Evolutionary conservation across 2,797 vertebrate genomes (phyloP).

Genomic region (Thalassophryne amazonica): DNA sequence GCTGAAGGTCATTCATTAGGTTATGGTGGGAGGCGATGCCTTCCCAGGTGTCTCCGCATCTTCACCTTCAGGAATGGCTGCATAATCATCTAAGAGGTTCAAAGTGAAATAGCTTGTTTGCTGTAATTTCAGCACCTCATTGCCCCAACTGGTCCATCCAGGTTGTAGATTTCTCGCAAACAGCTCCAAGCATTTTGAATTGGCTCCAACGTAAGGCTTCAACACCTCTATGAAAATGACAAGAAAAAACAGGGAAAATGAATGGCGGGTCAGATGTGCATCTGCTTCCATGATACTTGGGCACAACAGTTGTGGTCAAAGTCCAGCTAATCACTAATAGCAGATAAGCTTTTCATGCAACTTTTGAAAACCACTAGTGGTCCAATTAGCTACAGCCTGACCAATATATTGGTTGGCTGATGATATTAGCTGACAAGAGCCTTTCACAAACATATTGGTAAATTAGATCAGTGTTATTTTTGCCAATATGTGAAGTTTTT

Average conservation of each 20-base stretch:
- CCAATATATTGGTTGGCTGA: no score
- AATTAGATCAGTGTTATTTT: no score
- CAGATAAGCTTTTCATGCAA: no score
- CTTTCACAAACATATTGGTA: no score
- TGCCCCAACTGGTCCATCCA: constrained; percentile 98
- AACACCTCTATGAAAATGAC: constrained; percentile 78
- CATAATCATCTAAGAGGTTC: constrained; percentile 18
- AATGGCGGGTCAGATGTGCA: neutral
- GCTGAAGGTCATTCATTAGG: neutral
- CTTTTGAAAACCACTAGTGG: no score
- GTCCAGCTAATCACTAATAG: no score
- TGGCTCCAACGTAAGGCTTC: constrained; percentile 80
- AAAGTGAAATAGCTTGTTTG: constrained; percentile 84
- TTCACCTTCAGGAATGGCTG: neutral
- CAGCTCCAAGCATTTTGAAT: constrained; percentile 85
- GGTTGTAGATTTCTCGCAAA: constrained; percentile 93
- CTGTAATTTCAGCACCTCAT: constrained; percentile 96
- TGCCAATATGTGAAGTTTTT: no score
- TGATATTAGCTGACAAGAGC: no score
- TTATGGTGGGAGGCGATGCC: neutral
- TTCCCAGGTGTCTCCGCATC: neutral
- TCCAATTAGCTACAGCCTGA: no score
- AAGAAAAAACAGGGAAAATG: neutral
- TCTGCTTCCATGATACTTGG: no score
- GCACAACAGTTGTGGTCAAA: no score